Evolutionary conservation across 1,140 invertebrate species (phyloP).

Genomic region (Drosophila nannoptera): DNA sequence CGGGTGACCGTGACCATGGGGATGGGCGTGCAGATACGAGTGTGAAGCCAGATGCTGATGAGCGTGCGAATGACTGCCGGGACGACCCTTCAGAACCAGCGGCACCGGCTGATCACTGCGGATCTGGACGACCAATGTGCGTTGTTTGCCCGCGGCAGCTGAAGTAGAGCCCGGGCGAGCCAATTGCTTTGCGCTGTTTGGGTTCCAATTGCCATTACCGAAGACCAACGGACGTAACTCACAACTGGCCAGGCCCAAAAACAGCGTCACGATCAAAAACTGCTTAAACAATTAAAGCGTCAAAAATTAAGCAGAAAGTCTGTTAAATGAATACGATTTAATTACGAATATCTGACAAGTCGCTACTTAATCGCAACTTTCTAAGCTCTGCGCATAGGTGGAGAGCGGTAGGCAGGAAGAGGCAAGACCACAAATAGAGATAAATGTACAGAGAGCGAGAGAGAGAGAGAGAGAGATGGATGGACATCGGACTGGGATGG

Average conservation of each 20-base stretch:
- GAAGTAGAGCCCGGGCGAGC: constrained; percentile 16
- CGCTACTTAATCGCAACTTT: constrained; percentile 49
- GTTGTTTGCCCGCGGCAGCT: constrained; percentile 46
- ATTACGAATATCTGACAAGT: constrained; percentile 44
- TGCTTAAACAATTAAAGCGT: constrained; percentile 42
- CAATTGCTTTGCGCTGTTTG: constrained; percentile 61
- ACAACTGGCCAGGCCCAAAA: constrained; percentile 47
- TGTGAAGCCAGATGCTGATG: constrained; percentile 40
- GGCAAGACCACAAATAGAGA: not conserved
- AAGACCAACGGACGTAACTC: constrained; percentile 66
- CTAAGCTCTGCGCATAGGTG: constrained; percentile 43
- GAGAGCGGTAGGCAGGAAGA: constrained; percentile 5
- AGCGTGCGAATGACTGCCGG: constrained; percentile 41
- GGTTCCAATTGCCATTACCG: constrained; percentile 49
- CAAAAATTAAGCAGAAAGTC: constrained; percentile 25
- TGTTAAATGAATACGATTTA: constrained; percentile 31
- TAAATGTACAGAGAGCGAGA: too few relatives aligned
- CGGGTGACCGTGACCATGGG: constrained; percentile 35
- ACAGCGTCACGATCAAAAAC: constrained; percentile 34
- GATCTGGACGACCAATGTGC: constrained; percentile 72
- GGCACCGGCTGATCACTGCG: constrained; percentile 75
- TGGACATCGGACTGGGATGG: constrained; percentile 15
- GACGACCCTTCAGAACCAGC: constrained; percentile 67
- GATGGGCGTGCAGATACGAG: constrained; percentile 27
- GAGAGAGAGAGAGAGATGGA: too few relatives aligned